A percentile compares a stretch with the other conserved stretches of the same genome.
These are phyloP conservation scores for Lacerta agilis DNA, from an alignment of 2,797 vertebrate species.

Conservation along the genomic window DNA sequence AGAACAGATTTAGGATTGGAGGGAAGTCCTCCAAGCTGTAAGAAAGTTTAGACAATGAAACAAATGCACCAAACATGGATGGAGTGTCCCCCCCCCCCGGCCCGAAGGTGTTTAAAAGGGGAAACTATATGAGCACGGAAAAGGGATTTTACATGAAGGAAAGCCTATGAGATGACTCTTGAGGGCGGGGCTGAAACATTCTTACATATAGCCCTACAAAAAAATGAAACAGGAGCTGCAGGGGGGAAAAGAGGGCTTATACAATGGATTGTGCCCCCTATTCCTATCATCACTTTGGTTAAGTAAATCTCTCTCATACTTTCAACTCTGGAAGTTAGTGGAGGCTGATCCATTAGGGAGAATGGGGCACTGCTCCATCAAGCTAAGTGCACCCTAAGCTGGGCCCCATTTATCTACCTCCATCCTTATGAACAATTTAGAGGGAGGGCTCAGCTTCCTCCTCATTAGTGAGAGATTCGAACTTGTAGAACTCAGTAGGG, in stretches of 20 bases:
- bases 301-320: not conserved
- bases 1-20: not conserved
- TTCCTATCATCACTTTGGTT: not conserved
- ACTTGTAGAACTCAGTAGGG: no score
- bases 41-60: not conserved
- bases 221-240: not conserved
- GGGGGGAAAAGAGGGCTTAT: not conserved
- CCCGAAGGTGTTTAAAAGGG: not conserved
- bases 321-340: no score
- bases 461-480: no score
- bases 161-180: not conserved
- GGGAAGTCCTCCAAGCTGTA: not conserved
- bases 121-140: not conserved
- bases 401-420: no score
- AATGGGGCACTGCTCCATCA: no score
- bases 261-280: not conserved
- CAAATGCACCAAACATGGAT: not conserved
- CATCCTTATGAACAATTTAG: no score
- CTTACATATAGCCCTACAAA: not conserved
- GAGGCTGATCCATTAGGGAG: no score
- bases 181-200: not conserved
- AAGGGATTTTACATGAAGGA: not conserved
- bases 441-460: no score
- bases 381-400: no score
- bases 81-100: not conserved